Percentiles rank a stretch among this genome's conserved stretches.
Evolutionary conservation across 2,888 invertebrate genomes (phyloP).

Genomic region (Hypena proboscidalis): DNA sequence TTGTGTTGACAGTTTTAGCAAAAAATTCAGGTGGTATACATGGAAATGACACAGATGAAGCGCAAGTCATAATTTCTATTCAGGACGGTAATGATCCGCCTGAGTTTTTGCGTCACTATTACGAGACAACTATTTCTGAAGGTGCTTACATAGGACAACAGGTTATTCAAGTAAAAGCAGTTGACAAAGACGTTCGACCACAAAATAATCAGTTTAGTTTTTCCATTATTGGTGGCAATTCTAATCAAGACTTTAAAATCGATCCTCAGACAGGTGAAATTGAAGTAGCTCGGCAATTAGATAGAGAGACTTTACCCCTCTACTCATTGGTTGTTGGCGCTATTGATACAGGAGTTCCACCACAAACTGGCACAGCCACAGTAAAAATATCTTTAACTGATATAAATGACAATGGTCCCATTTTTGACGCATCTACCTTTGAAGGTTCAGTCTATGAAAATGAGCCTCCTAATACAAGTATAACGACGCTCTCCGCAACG

Average conservation of each 20-base stretch:
- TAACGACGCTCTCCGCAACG: slow-evolving; percentile 93
- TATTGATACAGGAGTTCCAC: slow-evolving; percentile 94
- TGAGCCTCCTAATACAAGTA: slow-evolving; percentile 92
- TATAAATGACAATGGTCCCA: slow-evolving; percentile 97
- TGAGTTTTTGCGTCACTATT: slow-evolving; percentile 92
- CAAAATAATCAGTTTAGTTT: slow-evolving; percentile 97
- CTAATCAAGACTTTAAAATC: slow-evolving; percentile 93
- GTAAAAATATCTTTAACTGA: slow-evolving; percentile 93
- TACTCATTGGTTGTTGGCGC: slow-evolving; percentile 94
- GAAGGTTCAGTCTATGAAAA: slow-evolving; percentile 94
- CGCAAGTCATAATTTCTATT: slow-evolving; percentile 96
- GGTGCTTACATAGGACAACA: slow-evolving; percentile 90
- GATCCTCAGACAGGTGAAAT: slow-evolving; percentile 94
- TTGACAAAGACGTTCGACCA: slow-evolving; percentile 95
- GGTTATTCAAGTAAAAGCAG: slow-evolving; percentile 92
- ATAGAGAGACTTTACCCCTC: slow-evolving; percentile 91
- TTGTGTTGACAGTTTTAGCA: slow-evolving; percentile 95
- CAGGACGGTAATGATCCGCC: slow-evolving; percentile 99
- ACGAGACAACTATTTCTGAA: slow-evolving; percentile 93
- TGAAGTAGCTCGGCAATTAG: slow-evolving; percentile 90
- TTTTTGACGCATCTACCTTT: slow-evolving; percentile 89
- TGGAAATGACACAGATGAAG: slow-evolving; percentile 98
- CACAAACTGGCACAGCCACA: slow-evolving; percentile 95
- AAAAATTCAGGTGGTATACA: slow-evolving; percentile 97
- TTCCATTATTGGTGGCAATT: slow-evolving; percentile 94